Conservation (phyloP, 2,797 vertebrate genomes). For the Melanogrammus aeglefinus region DNA sequence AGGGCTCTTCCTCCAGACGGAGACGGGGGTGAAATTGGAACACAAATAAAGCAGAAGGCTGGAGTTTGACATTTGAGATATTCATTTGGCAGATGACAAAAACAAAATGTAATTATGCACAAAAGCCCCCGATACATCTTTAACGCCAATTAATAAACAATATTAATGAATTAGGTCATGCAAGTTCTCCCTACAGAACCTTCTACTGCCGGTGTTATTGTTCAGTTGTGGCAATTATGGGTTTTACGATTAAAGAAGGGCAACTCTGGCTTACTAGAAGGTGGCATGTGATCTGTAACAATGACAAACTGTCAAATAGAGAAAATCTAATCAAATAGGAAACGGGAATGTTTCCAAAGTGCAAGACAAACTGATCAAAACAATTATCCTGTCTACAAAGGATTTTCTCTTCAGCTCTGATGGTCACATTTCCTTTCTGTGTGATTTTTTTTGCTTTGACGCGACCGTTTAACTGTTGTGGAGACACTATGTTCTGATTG, state of each 20-base stretch:
- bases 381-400: not conserved
- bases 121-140: not conserved
- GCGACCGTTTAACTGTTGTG: not conserved
- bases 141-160: not conserved
- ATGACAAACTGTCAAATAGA: not conserved
- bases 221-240: not conserved
- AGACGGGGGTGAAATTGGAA: not conserved
- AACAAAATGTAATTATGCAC: not conserved
- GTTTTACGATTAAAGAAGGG: not conserved
- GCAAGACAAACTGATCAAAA: not conserved
- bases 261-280: not conserved
- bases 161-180: not conserved
- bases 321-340: not conserved
- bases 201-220: not conserved
- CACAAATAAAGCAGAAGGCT: not conserved
- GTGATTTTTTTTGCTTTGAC: not conserved
- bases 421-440: not conserved
- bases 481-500: not conserved
- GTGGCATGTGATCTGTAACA: not conserved
- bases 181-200: not conserved
- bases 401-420: not conserved
- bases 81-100: not conserved
- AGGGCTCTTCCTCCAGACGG: not conserved
- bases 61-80: slow-evolving; percentile 10
- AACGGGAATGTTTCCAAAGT: not conserved